Evolutionary conservation across 2,113 vertebrate genomes (phyloP).

Genomic region (Lontra canadensis): DNA sequence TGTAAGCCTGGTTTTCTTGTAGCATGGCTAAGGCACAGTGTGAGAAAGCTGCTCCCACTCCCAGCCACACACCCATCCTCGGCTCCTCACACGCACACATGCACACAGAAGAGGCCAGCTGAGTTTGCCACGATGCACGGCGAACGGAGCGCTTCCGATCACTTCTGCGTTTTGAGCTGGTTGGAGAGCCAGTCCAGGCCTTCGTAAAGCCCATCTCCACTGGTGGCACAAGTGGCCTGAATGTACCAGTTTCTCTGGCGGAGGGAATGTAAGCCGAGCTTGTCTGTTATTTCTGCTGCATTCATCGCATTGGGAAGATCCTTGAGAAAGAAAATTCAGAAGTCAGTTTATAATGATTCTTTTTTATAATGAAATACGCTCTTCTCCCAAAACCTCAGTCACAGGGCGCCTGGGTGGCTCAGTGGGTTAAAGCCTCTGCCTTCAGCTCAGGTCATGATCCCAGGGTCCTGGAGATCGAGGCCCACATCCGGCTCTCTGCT

Average conservation of each 20-base stretch:
- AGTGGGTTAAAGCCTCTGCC: too few species aligned
- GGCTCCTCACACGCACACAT: constrained; percentile 39
- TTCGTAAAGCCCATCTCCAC: constrained; percentile 89
- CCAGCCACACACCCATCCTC: constrained; percentile 36
- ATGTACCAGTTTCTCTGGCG: constrained; percentile 87
- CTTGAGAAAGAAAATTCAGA: constrained; percentile 71
- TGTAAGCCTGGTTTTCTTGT: constrained; percentile 48
- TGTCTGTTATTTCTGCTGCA: constrained; percentile 89
- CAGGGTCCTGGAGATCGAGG: too few species aligned
- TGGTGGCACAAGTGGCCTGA: constrained; percentile 90
- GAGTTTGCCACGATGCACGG: neutral
- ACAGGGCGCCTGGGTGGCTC: too few species aligned
- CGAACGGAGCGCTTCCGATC: constrained; percentile 58
- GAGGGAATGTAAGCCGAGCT: constrained; percentile 85
- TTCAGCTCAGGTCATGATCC: too few species aligned
- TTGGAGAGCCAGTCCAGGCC: constrained; percentile 90
- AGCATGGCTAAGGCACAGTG: constrained; percentile 71
- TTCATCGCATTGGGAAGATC: constrained; percentile 91
- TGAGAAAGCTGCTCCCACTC: constrained; percentile 76
- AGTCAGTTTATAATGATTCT: neutral
- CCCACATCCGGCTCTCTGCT: too few species aligned
- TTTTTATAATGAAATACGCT: neutral
- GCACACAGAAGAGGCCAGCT: constrained; percentile 53
- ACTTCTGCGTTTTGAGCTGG: constrained; percentile 88
- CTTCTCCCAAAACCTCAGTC: neutral